phyloP scores from a whole-genome alignment of 2,888 invertebrate species.

The Aphodius granarius region DNA sequence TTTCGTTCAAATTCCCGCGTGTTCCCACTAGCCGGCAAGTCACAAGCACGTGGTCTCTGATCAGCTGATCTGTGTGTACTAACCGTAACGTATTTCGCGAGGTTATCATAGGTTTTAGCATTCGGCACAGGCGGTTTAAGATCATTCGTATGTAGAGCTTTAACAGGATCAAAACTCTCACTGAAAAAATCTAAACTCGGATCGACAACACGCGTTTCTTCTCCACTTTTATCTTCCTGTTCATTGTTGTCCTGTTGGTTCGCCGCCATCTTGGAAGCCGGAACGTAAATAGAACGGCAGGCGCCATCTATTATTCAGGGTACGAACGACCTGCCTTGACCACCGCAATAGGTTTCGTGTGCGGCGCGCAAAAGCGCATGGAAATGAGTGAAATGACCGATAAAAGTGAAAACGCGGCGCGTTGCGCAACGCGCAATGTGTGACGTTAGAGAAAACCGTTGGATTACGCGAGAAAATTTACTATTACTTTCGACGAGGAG shows the following conservation, averaged over 20 bases:
- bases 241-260: not conserved
- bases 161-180: conserved; percentile 68
- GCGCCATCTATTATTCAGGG: conserved; percentile 18
- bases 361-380: not conserved
- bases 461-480: not conserved
- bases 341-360: not conserved
- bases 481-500: not conserved
- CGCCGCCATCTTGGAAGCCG: conserved; percentile 19
- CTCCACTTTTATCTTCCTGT: conserved; percentile 27
- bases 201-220: conserved; percentile 43
- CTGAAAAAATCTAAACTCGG: conserved; percentile 60
- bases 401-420: not conserved
- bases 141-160: conserved; percentile 66
- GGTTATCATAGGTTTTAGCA: conserved; percentile 69
- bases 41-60: not conserved
- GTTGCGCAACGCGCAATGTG: not conserved
- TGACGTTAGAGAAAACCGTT: not conserved
- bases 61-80: conserved; percentile 19
- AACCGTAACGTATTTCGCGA: conserved; percentile 62
- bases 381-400: not conserved
- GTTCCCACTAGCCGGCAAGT: not conserved
- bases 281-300: not conserved
- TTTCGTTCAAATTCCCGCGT: conserved; percentile 38
- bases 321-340: not conserved
- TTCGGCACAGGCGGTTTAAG: conserved; percentile 58